A percentile compares a stretch with the other conserved stretches of the same genome.
These are phyloP conservation scores for Dendrocincla tyrannina DNA, from an alignment of 2,797 vertebrate species.

Conservation along the genomic window DNA sequence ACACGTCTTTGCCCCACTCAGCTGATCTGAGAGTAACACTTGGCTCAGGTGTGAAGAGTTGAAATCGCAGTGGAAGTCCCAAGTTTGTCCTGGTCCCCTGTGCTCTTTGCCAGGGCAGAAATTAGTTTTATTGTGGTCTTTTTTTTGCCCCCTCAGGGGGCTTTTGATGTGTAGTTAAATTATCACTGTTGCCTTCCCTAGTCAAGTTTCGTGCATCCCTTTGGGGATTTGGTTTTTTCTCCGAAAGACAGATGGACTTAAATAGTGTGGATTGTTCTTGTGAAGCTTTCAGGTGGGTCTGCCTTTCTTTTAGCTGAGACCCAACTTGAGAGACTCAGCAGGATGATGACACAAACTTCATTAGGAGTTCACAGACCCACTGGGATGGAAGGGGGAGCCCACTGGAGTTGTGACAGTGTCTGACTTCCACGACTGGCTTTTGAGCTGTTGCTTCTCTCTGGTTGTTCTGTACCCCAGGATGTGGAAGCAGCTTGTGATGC, in stretches of 20 bases:
- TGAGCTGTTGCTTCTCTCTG: neutral
- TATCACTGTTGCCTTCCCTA: neutral
- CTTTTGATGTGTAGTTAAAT: neutral
- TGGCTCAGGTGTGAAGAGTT: neutral
- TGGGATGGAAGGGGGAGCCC: neutral
- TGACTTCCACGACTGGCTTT: neutral
- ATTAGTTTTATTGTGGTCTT: neutral
- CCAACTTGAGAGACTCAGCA: neutral
- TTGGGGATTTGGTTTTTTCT: neutral
- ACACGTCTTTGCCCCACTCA: neutral
- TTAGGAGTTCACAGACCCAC: neutral
- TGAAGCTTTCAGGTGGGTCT: neutral
- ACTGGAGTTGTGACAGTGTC: neutral
- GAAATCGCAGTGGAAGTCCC: neutral
- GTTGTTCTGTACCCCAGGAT: neutral
- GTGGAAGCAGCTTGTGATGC: conserved; percentile 14
- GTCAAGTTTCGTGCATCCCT: neutral
- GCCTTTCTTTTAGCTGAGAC: neutral
- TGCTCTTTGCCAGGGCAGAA: neutral
- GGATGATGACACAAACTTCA: neutral
- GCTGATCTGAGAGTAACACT: neutral
- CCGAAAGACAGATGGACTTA: neutral
- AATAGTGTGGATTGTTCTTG: neutral
- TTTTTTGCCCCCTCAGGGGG: neutral
- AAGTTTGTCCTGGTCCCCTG: neutral